A percentile compares a stretch with the other conserved stretches of the same genome.
phyloP scores from a whole-genome alignment of 2,113 vertebrate species.

The Psophia crepitans region DNA sequence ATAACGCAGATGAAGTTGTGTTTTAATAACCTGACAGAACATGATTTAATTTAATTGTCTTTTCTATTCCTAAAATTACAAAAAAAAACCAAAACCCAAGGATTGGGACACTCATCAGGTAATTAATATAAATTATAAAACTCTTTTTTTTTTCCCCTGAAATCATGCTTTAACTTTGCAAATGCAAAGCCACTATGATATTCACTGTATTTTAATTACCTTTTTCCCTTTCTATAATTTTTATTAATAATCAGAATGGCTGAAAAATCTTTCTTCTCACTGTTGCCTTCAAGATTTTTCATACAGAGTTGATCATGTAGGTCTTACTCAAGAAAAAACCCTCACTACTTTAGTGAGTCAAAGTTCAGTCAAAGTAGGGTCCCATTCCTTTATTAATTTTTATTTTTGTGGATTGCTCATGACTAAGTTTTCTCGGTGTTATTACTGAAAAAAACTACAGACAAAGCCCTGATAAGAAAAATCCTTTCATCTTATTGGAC shows the following conservation, averaged over 20 bases:
- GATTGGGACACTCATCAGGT: accelerated
- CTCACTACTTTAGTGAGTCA: no score
- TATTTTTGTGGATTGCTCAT: background rate
- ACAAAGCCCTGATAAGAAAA: background rate
- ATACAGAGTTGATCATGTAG: background rate
- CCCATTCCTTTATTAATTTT: background rate
- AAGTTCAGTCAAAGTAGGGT: background rate
- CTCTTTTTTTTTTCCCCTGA: accelerated
- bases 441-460: background rate
- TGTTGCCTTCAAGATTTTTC: background rate
- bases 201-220: background rate
- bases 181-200: background rate
- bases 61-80: background rate
- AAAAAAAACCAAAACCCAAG: background rate
- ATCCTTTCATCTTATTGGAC: background rate
- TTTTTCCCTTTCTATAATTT: background rate
- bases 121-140: background rate
- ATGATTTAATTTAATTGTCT: background rate
- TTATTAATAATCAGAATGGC: background rate
- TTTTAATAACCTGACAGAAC: background rate
- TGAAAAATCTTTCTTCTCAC: background rate
- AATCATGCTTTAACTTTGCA: background rate
- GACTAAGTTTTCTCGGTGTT: background rate
- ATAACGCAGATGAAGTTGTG: background rate
- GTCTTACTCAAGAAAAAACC: background rate